Evolutionary conservation across 2,888 invertebrate genomes (phyloP), one percentile per base, ranked within the genome.

Genomic region (Tridacna crocea): DNA sequence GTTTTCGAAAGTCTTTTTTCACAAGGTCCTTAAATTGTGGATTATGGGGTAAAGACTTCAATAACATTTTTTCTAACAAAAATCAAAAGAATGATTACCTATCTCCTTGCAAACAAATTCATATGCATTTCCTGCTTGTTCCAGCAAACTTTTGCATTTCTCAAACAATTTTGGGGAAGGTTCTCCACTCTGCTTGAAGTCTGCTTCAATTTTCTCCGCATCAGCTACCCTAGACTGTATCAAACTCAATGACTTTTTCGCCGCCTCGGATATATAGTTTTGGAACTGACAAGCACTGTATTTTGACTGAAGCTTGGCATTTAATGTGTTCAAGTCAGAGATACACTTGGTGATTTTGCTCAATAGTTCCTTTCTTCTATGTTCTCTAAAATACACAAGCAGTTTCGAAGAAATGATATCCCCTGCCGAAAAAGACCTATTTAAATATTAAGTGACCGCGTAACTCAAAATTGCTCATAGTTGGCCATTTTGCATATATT

Each of bases 61-160:
- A 36, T 36, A 36, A 36, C 2, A 4, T 2, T 36, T 2, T 36
- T 4, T 36, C 36, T 36, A 36, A 36, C 36, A 36, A 36, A 36
- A 4, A 36, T 4, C 36, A 55, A 55, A 55, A 4, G 11, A 13
- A 12, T 6, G 24, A 72, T 83, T 79, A 91, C 91, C 90, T 68
- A 87, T 81, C 55, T 85, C 83, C 22, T 81, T 84, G 47, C 87
- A 80, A 11, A 89, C 78, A 75, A 88, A 82, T 55, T 87, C 88
- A 60, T 86, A 82, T 12, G 84, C 88, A 80, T 90, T 87, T 1
- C 63, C 80, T 3, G 81, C 82, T 55, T 76, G 61, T 17, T 86
- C 85, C 13, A 88, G 65, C 12, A 82, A 77, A 17, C 80, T 82
- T 13, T 72, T 66, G 24, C 85, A 77, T 47, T 86, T 84, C 24